Evolutionary conservation across 2,113 vertebrate species (phyloP), one percentile per base, ranked within the genome.

Genomic region (Genyomyrus donnyi): DNA sequence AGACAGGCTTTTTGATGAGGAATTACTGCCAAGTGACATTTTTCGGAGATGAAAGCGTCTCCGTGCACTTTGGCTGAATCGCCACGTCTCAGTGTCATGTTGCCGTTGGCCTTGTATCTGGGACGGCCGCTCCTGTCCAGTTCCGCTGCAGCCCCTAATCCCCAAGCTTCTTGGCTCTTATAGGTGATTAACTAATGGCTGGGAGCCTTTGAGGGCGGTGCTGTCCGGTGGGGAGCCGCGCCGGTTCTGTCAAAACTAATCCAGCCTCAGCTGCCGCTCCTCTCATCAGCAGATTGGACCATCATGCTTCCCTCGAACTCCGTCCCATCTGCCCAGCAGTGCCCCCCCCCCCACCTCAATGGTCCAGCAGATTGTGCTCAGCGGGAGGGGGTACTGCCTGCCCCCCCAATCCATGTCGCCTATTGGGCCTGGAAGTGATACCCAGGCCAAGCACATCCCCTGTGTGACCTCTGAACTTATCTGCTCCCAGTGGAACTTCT

Each of bases 161-260:
- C 93, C 94, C 88, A 93, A 95, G 95, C 95, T 96, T 96, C 89
- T 96, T 52, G 15, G 95, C 94, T 90, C 91, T 93, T 92, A 96
- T 95, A 96, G 95, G 96, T 98, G 97, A 96, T 96, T 97, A 96
- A 96, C 97, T 98, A 97, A 99, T 98, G 97, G 96, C 94, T 88
- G 90, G 95, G 94, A 91, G 94, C 95, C 95, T 96, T 96, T 97
- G 96, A 96, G 97, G 96, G 96, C 96, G 3, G 3, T 94, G 90
- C 95, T 95, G 95, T 95, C 93, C 93, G 92, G 93, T 94, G 92
- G 93, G 95, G 66, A 91, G 91, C 88, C 93, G 93, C 93, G 13
- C 86, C 94, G 95, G 93, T 94, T 74, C 94, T 95, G 95, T 94
- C 95, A 94, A 96, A 96, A 96, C 94, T 95, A 95, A 94, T 95